A percentile compares a stretch with the other conserved stretches of the same genome.
These are phyloP conservation scores for Drosophila kuntzei DNA, from an alignment of 2,888 invertebrate genomes.

Conservation along the genomic window DNA sequence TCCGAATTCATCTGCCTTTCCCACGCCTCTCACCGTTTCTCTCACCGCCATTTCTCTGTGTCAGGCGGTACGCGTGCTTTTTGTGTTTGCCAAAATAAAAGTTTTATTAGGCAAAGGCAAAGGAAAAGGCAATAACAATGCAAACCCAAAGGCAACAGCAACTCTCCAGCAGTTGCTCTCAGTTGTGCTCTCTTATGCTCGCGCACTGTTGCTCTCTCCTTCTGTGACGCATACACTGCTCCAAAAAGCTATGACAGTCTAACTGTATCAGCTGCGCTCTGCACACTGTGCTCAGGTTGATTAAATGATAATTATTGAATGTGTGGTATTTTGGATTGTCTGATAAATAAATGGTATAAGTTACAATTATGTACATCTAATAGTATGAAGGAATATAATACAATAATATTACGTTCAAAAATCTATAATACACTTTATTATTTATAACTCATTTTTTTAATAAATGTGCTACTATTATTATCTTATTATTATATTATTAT, in stretches of 20 bases:
- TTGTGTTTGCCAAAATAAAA: slow-evolving; percentile 70
- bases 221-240: slow-evolving; percentile 29
- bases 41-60: slow-evolving; percentile 18
- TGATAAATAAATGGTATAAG: too few species aligned
- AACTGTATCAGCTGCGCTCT: slow-evolving; percentile 10
- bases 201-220: slow-evolving; percentile 34
- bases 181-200: slow-evolving; percentile 16
- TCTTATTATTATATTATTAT: too few species aligned
- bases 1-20: slow-evolving; percentile 11
- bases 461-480: background rate
- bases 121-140: slow-evolving; percentile 27
- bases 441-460: background rate
- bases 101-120: slow-evolving; percentile 46
- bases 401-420: too few species aligned
- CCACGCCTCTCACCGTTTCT: background rate
- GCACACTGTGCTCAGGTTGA: slow-evolving; percentile 2
- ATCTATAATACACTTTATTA: too few species aligned
- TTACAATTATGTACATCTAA: too few species aligned
- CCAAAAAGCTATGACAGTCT: slow-evolving; percentile 15
- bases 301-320: background rate
- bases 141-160: slow-evolving; percentile 30
- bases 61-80: slow-evolving; percentile 50
- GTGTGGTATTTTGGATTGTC: background rate
- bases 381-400: too few species aligned
- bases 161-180: slow-evolving; percentile 36